phyloP scores from a whole-genome alignment of 2,113 vertebrate species.

The Ciconia stormi region DNA sequence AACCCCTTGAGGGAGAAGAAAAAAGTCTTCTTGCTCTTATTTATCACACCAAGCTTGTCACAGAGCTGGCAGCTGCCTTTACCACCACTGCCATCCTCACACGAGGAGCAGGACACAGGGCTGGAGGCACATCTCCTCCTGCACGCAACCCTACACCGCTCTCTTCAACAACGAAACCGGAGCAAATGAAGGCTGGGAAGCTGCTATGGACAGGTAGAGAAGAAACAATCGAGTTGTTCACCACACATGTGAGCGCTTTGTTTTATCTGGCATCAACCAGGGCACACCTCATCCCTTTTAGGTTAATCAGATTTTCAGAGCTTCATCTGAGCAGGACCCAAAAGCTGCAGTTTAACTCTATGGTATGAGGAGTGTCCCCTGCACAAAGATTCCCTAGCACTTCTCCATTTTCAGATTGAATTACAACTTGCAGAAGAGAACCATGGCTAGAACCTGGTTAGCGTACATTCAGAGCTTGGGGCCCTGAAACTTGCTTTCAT shows the following conservation, averaged over 20 bases:
- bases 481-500: not conserved
- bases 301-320: not conserved
- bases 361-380: not conserved
- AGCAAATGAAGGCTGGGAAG: not conserved
- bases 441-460: not conserved
- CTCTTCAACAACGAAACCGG: fast-evolving
- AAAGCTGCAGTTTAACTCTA: not conserved
- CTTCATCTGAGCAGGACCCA: not conserved
- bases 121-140: not conserved
- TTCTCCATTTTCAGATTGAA: not conserved
- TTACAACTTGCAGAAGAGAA: not conserved
- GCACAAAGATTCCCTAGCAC: not conserved
- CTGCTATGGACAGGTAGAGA: not conserved
- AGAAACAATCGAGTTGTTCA: not conserved
- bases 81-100: not conserved
- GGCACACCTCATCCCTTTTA: not conserved
- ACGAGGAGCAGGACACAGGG: fast-evolving
- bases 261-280: not conserved
- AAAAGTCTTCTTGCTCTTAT: not conserved
- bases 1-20: fast-evolving
- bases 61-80: not conserved
- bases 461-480: not conserved
- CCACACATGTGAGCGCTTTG: not conserved
- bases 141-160: not conserved
- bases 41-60: not conserved